Evolutionary conservation across 1,140 invertebrate genomes (phyloP), one percentile per base, ranked within the genome.

Genomic region (Phthorimaea operculella): DNA sequence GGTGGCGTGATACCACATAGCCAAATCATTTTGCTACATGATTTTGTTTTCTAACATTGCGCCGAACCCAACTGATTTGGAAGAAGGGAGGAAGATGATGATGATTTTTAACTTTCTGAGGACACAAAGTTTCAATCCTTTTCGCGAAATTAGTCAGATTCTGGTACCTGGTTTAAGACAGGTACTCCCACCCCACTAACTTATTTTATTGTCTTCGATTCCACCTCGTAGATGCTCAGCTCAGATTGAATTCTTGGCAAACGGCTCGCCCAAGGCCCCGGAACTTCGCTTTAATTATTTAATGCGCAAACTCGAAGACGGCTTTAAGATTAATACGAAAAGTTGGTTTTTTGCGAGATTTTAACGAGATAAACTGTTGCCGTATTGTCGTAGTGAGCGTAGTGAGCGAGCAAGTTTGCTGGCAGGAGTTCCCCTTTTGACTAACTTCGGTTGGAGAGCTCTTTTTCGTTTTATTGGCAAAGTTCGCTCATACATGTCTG

Each of bases 321-420:
- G 36, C 36, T 39, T 39, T 9, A 39, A 39, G 36, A 39, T 39
- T 39, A 39, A 39, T 39, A 39, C n/a, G 36, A 39, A 39, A 39
- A 39, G 36, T 39, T 39, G 36, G 10, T 39, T 39, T 39, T 39
- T 39, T 39, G 36, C 36, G 36, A 39, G 36, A n/a, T 39, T 39
- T 39, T 39, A 39, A 39, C 36, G 36, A 39, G 36, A n/a, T 39
- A n/a, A 12, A 39, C 36, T 39, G 36, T 39, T 12, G 36, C 36
- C n/a, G 3, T 39, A 39, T 39, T 39, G 10, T 39, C 10, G 10
- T n/a, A 39, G 10, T 12, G 6, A 7, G 33, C 33, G 6, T 6
- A 11, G 33, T 34, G 10, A 5, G n/a, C 10, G 10, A n/a, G 10
- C 36, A 10, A n/a, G 10, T 39, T 39, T n/a, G 36, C 10, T 39